These are phyloP conservation scores for Clarias magur DNA, from an alignment of 2,113 vertebrate species.

Conservation along the genomic window DNA sequence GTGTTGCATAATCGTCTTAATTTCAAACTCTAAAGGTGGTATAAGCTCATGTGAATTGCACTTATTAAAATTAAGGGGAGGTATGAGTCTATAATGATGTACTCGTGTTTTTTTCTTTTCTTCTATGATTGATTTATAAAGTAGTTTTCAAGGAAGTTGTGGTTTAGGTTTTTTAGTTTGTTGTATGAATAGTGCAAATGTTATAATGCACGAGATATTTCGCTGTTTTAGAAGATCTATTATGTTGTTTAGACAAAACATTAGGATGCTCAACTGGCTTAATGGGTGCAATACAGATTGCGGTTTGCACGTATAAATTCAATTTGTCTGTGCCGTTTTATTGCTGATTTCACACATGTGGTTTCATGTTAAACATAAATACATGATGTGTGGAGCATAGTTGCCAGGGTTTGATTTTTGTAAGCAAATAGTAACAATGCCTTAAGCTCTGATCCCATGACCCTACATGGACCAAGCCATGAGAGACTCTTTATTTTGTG, in stretches of 20 bases:
- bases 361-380: conserved; percentile 4
- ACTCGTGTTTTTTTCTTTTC: neutral
- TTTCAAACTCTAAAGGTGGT: conserved; percentile 1
- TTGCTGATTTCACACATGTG: neutral
- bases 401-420: neutral
- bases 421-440: conserved; percentile 3
- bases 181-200: conserved; percentile 18
- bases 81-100: neutral
- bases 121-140: neutral
- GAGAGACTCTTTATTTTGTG: conserved; percentile 6
- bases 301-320: conserved; percentile 23
- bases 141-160: neutral
- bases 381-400: neutral
- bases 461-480: neutral
- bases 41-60: conserved; percentile 15
- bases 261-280: conserved; percentile 29
- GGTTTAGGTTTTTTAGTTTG: neutral
- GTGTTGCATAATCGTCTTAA: conserved; percentile 13
- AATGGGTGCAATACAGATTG: conserved; percentile 39
- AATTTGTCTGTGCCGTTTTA: neutral
- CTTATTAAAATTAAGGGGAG: conserved; percentile 1
- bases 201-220: neutral
- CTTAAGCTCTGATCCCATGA: conserved; percentile 21
- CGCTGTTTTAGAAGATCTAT: conserved; percentile 3
- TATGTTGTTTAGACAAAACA: conserved; percentile 41